Conservation (phyloP, 1,140 invertebrate species). For the Propsilocerus akamusi region DNA sequence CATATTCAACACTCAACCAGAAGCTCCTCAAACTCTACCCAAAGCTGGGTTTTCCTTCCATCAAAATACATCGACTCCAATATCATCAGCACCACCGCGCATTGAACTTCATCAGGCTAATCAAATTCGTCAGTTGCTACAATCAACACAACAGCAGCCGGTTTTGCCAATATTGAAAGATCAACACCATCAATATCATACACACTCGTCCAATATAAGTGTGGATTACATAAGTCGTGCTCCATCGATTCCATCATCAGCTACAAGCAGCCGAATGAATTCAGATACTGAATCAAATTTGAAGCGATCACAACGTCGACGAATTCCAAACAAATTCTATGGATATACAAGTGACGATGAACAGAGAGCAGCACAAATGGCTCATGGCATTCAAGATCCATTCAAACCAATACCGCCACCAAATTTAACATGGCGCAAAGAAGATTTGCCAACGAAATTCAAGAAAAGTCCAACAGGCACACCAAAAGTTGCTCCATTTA, state of each 20-base stretch:
- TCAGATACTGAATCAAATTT: constrained; percentile 30
- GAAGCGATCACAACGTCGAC: constrained; percentile 52
- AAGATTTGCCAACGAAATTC: constrained; percentile 29
- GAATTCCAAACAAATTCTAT: constrained; percentile 67
- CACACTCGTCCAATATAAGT: constrained; percentile 5
- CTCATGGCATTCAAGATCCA: constrained; percentile 15
- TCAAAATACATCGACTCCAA: background rate
- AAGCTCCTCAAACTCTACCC: background rate
- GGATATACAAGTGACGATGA: constrained; percentile 72
- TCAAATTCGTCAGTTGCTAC: background rate
- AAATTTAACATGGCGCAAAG: constrained; percentile 43
- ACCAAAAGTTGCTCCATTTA: background rate
- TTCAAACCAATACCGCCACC: constrained; percentile 38
- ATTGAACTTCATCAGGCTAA: background rate
- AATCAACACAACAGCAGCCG: background rate
- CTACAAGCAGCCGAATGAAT: constrained; percentile 4
- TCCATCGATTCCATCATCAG: constrained; percentile 11
- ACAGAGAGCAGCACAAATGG: constrained; percentile 13
- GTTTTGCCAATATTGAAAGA: background rate
- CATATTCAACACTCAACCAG: too few relatives aligned
- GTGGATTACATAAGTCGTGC: constrained; percentile 11
- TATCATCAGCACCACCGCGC: background rate
- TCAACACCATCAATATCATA: constrained; percentile 9
- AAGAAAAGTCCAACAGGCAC: constrained; percentile 10
- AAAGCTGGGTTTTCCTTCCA: background rate